A percentile compares a stretch with the other conserved stretches of the same genome.
These are phyloP conservation scores for Mnemiopsis leidyi DNA, from an alignment of 37 sponge, comb jelly and placozoan genomes.

Conservation along the genomic window DNA sequence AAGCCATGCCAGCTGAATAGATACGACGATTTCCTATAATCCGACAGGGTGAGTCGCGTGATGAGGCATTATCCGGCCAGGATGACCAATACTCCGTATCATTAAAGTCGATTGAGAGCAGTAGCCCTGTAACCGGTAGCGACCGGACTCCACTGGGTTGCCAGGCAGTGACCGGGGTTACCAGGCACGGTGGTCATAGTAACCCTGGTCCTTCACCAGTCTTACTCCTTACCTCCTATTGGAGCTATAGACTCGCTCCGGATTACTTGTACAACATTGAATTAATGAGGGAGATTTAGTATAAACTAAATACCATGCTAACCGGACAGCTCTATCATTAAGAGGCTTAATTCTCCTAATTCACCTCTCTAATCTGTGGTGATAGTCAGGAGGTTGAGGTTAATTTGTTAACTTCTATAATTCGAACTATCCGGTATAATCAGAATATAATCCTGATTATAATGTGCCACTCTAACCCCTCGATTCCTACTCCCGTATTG, in stretches of 20 bases:
- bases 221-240: neutral
- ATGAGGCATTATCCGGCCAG: neutral
- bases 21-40: neutral
- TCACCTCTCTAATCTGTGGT: neutral
- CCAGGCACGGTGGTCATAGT: neutral
- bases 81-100: too few species aligned
- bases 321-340: slow-evolving; percentile 2
- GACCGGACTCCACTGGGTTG: neutral
- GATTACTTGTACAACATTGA: neutral
- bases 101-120: too few species aligned
- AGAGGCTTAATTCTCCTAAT: slow-evolving; percentile 41
- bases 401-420: slow-evolving; percentile 61
- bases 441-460: neutral
- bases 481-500: slow-evolving; percentile 41
- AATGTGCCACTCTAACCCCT: slow-evolving; percentile 30
- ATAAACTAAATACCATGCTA: slow-evolving; percentile 63
- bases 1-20: too few species aligned
- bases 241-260: neutral
- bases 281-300: slow-evolving; percentile 28
- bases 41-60: neutral
- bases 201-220: neutral
- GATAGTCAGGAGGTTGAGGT: slow-evolving; percentile 9
- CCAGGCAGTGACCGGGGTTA: neutral
- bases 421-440: slow-evolving; percentile 16
- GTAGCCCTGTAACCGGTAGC: neutral